These are phyloP conservation scores for Trididemnum clinides DNA, from an alignment of 23 tunicate genomes.

Conservation along the genomic window DNA sequence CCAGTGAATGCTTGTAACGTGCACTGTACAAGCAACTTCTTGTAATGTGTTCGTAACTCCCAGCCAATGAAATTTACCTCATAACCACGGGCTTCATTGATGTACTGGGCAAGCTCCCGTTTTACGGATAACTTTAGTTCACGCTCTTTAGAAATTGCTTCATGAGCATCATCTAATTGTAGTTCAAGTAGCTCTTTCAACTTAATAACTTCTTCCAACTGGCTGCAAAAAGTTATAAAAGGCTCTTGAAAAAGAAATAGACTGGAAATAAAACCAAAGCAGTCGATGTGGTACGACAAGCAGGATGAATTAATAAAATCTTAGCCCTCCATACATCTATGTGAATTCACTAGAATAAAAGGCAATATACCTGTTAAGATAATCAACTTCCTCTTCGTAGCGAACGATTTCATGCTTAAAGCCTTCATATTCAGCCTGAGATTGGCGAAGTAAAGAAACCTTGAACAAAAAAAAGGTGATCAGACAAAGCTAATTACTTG, in stretches of 20 bases:
- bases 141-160: constrained; percentile 82
- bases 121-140: constrained; percentile 72
- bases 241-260: too few relatives aligned
- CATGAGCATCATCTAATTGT: constrained; percentile 87
- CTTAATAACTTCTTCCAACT: constrained; percentile 74
- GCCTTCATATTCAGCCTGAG: constrained; percentile 95
- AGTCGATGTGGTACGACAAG: too few relatives aligned
- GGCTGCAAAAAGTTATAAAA: too few relatives aligned
- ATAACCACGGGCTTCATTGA: neutral
- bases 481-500: neutral
- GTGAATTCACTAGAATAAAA: too few relatives aligned
- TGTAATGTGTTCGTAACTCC: too few relatives aligned
- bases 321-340: too few relatives aligned
- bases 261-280: too few relatives aligned
- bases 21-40: too few relatives aligned
- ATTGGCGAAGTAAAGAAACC: constrained; percentile 83
- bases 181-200: constrained; percentile 79
- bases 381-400: constrained; percentile 81
- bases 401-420: constrained; percentile 83
- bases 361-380: constrained; percentile 85
- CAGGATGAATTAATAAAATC: too few relatives aligned
- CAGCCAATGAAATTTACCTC: constrained; percentile 2
- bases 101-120: constrained; percentile 66
- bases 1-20: too few relatives aligned
- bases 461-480: constrained; percentile 1